phyloP scores from a whole-genome alignment of 2,888 invertebrate species.

The Vesta saturnalis region DNA sequence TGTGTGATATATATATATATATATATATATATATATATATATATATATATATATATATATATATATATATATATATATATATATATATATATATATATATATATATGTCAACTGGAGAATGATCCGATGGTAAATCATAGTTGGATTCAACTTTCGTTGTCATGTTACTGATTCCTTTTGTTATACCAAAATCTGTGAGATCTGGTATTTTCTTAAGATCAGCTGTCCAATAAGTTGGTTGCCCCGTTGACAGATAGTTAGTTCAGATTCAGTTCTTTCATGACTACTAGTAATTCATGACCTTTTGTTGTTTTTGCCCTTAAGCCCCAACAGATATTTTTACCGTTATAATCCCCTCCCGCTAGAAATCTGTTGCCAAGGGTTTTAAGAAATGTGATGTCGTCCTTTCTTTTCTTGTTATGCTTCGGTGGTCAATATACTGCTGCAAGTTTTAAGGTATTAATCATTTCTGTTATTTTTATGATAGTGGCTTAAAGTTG shows the following conservation, averaged over 20 bases:
- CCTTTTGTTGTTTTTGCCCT: neutral
- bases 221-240: constrained; percentile 7
- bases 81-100: constrained; percentile 10
- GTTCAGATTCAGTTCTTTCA: constrained; percentile 9
- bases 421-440: neutral
- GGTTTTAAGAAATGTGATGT: constrained; percentile 5
- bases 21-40: no score
- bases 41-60: no score
- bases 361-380: no score
- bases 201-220: constrained; percentile 5
- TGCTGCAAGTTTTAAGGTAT: constrained; percentile 10
- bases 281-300: neutral
- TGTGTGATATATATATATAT: no score
- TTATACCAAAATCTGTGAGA: constrained; percentile 6
- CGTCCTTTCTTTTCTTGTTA: neutral
- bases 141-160: neutral
- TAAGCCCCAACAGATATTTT: constrained; percentile 7
- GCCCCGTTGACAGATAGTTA: constrained; percentile 6
- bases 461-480: neutral
- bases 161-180: constrained; percentile 9
- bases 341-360: no score
- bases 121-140: constrained; percentile 8
- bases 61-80: no score
- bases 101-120: constrained; percentile 8
- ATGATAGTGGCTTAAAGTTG: constrained; percentile 4